Evolutionary conservation across 2,888 invertebrate genomes (phyloP), one percentile per base, ranked within the genome.

Genomic region (Stegophylla sp.): DNA sequence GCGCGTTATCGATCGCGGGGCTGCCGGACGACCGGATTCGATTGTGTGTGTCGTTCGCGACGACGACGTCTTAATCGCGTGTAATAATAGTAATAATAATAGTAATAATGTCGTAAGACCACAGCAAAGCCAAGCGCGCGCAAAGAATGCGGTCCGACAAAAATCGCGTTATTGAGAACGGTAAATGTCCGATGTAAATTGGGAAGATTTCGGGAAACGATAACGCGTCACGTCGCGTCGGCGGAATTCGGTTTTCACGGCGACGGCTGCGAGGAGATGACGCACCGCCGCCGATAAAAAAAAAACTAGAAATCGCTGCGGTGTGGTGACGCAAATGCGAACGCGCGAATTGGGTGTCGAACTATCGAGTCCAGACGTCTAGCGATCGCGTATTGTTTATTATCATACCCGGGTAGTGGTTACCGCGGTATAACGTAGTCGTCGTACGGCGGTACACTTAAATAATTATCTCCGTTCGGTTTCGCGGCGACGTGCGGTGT

Each of bases 171-270:
- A 34, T 34, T 34, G 34, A 34, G n/a, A n/a, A n/a, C n/a, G n/a
- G n/a, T n/a, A n/a, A 34, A 34, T 34, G 7, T 34, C n/a, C 34
- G 34, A 34, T 4, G 26, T 23, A 26, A 59, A 26, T 26, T 26
- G 59, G 59, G 59, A 59, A 59, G 59, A 59, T 59, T 26, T 59
- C 13, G 59, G 26, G 26, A 26, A 59, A 59, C 26, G 59, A 59
- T 59, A 59, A 51, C 2, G 17, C 51, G 4, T n/a, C n/a, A n/a
- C n/a, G 51, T n/a, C 34, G n/a, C n/a, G n/a, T n/a, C n/a, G n/a
- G 7, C 3, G 51, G n/a, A 53, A 53, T 53, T 53, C 51, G 51
- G 51, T 53, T 53, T 5, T 53, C n/a, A 1, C 3, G 13, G 17
- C 48, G 13, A 15, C 15, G 48, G 15, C 15, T 1, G 17, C 48